These are phyloP conservation scores for Cryptophagus acutangulus DNA, from an alignment of 2,888 invertebrate genomes.

Conservation along the genomic window DNA sequence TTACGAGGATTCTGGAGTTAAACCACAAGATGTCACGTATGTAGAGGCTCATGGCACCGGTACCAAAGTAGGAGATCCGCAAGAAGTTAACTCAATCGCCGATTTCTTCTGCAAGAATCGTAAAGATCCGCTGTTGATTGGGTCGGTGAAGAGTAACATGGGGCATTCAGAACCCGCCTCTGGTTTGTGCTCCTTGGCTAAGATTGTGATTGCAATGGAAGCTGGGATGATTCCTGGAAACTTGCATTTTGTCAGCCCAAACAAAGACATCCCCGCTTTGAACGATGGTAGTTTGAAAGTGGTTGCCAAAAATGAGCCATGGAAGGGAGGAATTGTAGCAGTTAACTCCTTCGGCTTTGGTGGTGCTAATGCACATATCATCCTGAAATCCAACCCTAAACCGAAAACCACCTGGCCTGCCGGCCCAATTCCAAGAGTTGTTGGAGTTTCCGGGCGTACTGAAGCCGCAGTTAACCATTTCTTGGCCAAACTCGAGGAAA, in stretches of 20 bases:
- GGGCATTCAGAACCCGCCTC: constrained; percentile 95
- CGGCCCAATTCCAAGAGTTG: constrained; percentile 61
- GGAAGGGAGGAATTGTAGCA: constrained; percentile 88
- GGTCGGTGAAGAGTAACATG: constrained; percentile 98
- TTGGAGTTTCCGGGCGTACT: constrained; percentile 81
- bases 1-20: constrained; percentile 76
- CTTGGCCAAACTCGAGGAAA: constrained; percentile 57
- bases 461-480: constrained; percentile 67
- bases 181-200: constrained; percentile 85
- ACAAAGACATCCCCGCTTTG: constrained; percentile 87
- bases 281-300: constrained; percentile 87
- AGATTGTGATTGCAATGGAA: constrained; percentile 91
- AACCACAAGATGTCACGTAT: constrained; percentile 79
- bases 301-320: constrained; percentile 74
- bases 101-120: constrained; percentile 85
- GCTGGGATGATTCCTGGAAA: constrained; percentile 83
- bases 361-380: constrained; percentile 91
- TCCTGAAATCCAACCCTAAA: constrained; percentile 75
- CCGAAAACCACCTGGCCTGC: constrained; percentile 57
- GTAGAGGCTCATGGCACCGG: constrained; percentile 99
- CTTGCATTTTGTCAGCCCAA: constrained; percentile 82
- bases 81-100: constrained; percentile 92
- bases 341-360: constrained; percentile 98
- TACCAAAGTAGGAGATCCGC: constrained; percentile 96
- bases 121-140: constrained; percentile 75